phyloP scores from a whole-genome alignment of 2,113 vertebrate genomes.

The Oxygymnocypris stewartii region DNA sequence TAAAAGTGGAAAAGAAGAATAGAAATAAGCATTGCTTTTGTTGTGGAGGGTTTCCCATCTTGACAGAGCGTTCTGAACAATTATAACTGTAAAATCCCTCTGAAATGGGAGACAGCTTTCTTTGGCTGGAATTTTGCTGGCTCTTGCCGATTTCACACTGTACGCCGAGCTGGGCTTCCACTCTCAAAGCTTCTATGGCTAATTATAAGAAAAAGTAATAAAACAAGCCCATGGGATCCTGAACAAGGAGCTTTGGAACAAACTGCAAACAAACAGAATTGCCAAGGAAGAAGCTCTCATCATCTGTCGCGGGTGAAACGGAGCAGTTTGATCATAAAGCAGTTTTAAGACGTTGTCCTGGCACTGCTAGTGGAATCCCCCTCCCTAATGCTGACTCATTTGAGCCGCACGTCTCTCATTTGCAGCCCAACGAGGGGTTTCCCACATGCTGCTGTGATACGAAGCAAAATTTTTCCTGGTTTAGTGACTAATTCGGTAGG shows the following conservation, averaged over 20 bases:
- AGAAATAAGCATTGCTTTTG: slow-evolving; percentile 72
- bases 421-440: slow-evolving; percentile 81
- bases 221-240: slow-evolving; percentile 72
- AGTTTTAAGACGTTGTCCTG: slow-evolving; percentile 63
- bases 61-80: slow-evolving; percentile 88
- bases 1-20: slow-evolving; percentile 56
- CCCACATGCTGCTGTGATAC: slow-evolving; percentile 71
- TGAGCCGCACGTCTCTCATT: slow-evolving; percentile 81
- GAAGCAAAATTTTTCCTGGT: slow-evolving; percentile 57
- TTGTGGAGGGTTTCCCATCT: slow-evolving; percentile 88
- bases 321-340: slow-evolving; percentile 79
- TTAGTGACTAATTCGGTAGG: slow-evolving; percentile 43
- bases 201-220: slow-evolving; percentile 62
- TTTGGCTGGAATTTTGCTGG: slow-evolving; percentile 64
- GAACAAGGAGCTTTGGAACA: slow-evolving; percentile 71
- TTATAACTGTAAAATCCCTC: slow-evolving; percentile 85
- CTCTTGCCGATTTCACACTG: slow-evolving; percentile 62
- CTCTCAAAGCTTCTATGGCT: slow-evolving; percentile 68
- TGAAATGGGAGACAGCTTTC: slow-evolving; percentile 80
- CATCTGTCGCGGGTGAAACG: slow-evolving; percentile 74
- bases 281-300: slow-evolving; percentile 73
- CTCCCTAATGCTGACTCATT: slow-evolving; percentile 86
- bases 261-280: slow-evolving; percentile 67
- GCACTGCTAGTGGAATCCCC: slow-evolving; percentile 84
- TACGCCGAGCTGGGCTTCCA: slow-evolving; percentile 65